phyloP scores from a whole-genome alignment of 2,888 invertebrate species.

The Drosophila acutilabella region DNA sequence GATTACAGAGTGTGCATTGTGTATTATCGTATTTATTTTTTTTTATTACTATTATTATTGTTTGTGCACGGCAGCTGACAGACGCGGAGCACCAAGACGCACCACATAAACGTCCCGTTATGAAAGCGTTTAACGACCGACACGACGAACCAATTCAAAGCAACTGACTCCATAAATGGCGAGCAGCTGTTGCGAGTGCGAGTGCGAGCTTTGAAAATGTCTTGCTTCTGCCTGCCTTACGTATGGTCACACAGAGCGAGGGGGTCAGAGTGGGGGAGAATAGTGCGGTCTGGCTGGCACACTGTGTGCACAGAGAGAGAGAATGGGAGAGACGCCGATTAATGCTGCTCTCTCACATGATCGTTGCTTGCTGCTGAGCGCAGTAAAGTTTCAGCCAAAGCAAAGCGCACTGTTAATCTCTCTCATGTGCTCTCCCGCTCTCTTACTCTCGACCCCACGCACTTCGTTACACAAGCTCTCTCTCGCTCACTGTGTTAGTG shows the following conservation, averaged over 20 bases:
- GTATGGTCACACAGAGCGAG: neutral
- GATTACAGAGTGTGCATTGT: constrained; percentile 32
- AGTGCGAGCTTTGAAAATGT: constrained; percentile 50
- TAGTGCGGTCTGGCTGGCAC: neutral
- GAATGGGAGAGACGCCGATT: constrained; percentile 21
- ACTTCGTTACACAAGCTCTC: constrained; percentile 4
- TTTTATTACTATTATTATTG: constrained; percentile 38
- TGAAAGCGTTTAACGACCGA: constrained; percentile 59
- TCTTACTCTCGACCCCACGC: neutral
- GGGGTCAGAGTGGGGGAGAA: neutral
- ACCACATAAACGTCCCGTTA: constrained; percentile 43
- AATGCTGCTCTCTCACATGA: constrained; percentile 42
- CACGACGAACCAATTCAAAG: constrained; percentile 66
- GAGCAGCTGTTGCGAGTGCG: constrained; percentile 68
- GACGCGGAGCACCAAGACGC: constrained; percentile 19
- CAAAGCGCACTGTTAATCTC: constrained; percentile 30
- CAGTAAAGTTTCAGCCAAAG: constrained; percentile 46
- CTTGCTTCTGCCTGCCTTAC: constrained; percentile 2
- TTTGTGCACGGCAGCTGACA: constrained; percentile 28
- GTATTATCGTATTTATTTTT: constrained; percentile 45
- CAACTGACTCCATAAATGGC: constrained; percentile 75
- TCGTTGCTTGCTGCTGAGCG: constrained; percentile 38
- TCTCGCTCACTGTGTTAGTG: constrained; percentile 10
- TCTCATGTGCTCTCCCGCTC: neutral
- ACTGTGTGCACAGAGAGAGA: constrained; percentile 2